These are phyloP conservation scores for Zeugodacus cucurbitae DNA, from an alignment of 1,140 invertebrate genomes.

Conservation along the genomic window DNA sequence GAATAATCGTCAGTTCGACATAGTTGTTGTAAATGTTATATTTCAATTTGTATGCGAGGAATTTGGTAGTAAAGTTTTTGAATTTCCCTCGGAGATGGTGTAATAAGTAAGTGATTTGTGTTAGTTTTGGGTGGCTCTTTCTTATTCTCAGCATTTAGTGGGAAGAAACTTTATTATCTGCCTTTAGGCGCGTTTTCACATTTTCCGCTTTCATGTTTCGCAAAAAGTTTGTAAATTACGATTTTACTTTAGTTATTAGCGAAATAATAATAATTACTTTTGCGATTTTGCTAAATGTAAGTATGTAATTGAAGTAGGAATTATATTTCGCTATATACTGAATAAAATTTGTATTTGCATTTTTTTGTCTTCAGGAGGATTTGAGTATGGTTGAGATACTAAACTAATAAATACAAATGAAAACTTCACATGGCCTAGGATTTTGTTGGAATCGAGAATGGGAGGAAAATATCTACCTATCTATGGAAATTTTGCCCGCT, in stretches of 20 bases:
- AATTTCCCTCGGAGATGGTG: not conserved
- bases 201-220: not conserved
- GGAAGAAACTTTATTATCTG: not conserved
- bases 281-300: no score
- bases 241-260: not conserved
- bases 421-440: no score
- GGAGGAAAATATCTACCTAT: no score
- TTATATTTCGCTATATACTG: no score
- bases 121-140: not conserved
- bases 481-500: no score
- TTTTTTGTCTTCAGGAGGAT: no score
- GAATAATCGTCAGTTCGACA: not conserved
- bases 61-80: not conserved
- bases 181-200: not conserved
- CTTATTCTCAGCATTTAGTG: not conserved
- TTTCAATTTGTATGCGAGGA: not conserved
- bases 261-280: no score
- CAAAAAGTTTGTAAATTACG: conserved; percentile 7
- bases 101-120: not conserved
- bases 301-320: no score
- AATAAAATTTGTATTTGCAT: no score
- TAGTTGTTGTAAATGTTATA: not conserved
- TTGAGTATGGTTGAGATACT: no score
- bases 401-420: no score
- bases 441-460: no score